Conservation (phyloP, 2,113 vertebrate genomes). For the Chascanopsetta lugubris region DNA sequence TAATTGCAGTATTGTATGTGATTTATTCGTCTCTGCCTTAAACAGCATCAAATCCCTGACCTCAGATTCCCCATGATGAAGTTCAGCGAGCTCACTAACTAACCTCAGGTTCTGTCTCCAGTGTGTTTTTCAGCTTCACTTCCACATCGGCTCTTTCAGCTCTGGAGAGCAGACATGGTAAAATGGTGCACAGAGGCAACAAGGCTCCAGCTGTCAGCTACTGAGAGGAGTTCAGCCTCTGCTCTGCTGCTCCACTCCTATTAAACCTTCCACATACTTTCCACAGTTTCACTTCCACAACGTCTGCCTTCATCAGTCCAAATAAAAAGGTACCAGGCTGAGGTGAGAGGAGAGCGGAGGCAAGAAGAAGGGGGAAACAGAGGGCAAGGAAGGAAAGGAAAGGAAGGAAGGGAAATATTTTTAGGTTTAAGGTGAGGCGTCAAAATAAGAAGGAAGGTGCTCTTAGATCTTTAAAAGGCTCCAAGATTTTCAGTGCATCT, state of each 20-base stretch:
- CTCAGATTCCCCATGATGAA: conserved; percentile 11
- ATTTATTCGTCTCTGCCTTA: background rate
- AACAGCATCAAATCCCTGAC: conserved; percentile 3
- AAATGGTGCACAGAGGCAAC: conserved; percentile 48
- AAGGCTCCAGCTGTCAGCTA: conserved; percentile 48
- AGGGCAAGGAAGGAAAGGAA: too few relatives aligned
- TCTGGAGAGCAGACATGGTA: conserved; percentile 52
- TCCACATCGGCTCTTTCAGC: conserved; percentile 27
- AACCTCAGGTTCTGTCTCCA: conserved; percentile 29
- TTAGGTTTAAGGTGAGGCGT: too few relatives aligned
- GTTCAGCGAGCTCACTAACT: conserved; percentile 21
- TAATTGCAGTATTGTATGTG: too few relatives aligned
- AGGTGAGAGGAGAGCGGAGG: conserved; percentile 12
- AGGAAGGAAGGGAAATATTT: too few relatives aligned
- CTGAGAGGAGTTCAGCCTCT: conserved; percentile 38
- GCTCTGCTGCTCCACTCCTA: conserved; percentile 39
- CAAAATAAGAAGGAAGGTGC: too few relatives aligned
- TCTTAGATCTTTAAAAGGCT: too few relatives aligned
- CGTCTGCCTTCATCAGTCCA: conserved; percentile 57
- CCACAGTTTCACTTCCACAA: conserved; percentile 57
- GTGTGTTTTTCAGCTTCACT: conserved; percentile 25
- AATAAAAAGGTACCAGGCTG: conserved; percentile 60
- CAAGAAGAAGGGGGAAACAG: too few relatives aligned
- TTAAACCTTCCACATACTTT: conserved; percentile 49
- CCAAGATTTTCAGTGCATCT: too few relatives aligned